Percentiles rank a stretch among this genome's conserved stretches.
phyloP scores from a whole-genome alignment of 1,140 invertebrate genomes.

The Drosophila grimshawi region DNA sequence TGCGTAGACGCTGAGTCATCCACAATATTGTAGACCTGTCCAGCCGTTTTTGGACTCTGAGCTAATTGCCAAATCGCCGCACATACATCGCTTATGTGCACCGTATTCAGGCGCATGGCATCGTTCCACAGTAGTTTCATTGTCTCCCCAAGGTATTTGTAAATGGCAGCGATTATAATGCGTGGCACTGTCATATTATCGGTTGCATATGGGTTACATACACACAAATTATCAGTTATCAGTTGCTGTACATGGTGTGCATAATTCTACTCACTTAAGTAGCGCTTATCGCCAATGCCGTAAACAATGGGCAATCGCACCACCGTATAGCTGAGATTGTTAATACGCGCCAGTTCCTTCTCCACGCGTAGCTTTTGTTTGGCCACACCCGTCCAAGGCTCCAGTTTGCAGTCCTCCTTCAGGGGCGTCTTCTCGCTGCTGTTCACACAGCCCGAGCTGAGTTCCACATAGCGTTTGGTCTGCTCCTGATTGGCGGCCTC shows the following conservation, averaged over 20 bases:
- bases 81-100: slow-evolving; percentile 93
- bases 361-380: slow-evolving; percentile 94
- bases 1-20: slow-evolving; percentile 93
- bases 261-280: slow-evolving; percentile 87
- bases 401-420: slow-evolving; percentile 90
- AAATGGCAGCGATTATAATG: slow-evolving; percentile 93
- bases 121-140: slow-evolving; percentile 96
- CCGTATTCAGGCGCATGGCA: slow-evolving; percentile 93
- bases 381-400: slow-evolving; percentile 93
- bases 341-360: slow-evolving; percentile 88
- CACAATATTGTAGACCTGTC: slow-evolving; percentile 92
- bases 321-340: slow-evolving; percentile 90
- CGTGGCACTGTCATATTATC: slow-evolving; percentile 88
- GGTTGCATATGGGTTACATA: slow-evolving; percentile 36
- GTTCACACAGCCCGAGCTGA: slow-evolving; percentile 93
- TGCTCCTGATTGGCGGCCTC: slow-evolving; percentile 89
- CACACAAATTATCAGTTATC: slow-evolving; percentile 36
- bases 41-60: slow-evolving; percentile 82
- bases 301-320: slow-evolving; percentile 94
- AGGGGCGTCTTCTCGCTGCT: slow-evolving; percentile 91
- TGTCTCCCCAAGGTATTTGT: slow-evolving; percentile 93
- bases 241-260: not conserved
- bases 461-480: slow-evolving; percentile 91
- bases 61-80: slow-evolving; percentile 89
- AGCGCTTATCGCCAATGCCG: slow-evolving; percentile 92